Evolutionary conservation across 1,140 invertebrate genomes (phyloP).

Genomic region (Trachymyrmex septentrionalis): DNA sequence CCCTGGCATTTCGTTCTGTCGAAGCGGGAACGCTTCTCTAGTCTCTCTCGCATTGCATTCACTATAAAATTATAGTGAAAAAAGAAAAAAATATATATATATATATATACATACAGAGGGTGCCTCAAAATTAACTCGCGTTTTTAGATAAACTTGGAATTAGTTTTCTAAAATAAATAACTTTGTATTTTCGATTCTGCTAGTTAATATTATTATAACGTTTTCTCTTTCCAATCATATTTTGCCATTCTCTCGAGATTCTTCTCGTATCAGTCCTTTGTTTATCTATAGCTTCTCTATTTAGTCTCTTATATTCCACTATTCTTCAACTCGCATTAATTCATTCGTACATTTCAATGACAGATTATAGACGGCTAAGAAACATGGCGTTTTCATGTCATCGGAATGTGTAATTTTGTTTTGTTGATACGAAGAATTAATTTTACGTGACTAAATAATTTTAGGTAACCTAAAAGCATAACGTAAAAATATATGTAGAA

Average conservation of each 20-base stretch:
- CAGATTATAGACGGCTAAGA: conserved; percentile 6
- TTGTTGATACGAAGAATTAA: too few relatives aligned
- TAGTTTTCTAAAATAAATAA: too few relatives aligned
- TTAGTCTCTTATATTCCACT: too few relatives aligned
- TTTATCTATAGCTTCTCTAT: too few relatives aligned
- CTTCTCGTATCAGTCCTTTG: too few relatives aligned
- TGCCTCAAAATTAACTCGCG: not conserved
- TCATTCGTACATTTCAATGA: not conserved
- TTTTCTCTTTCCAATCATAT: too few relatives aligned
- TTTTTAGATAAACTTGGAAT: too few relatives aligned
- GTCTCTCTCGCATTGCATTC: conserved; percentile 21
- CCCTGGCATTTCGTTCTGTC: conserved; percentile 41
- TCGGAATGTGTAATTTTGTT: too few relatives aligned
- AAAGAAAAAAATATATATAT: not conserved
- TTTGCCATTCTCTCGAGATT: too few relatives aligned
- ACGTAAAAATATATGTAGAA: not conserved
- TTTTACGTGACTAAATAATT: not conserved
- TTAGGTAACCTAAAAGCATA: not conserved
- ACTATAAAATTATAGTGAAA: conserved; percentile 51
- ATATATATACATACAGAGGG: not conserved
- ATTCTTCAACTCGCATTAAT: too few relatives aligned
- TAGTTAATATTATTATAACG: too few relatives aligned
- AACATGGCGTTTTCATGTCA: not conserved
- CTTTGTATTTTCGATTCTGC: too few relatives aligned
- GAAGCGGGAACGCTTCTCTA: conserved; percentile 10